Percentiles rank a stretch among this genome's conserved stretches.
Conservation (phyloP, 2,888 invertebrate species). For the Phragmatobia fuliginosa region DNA sequence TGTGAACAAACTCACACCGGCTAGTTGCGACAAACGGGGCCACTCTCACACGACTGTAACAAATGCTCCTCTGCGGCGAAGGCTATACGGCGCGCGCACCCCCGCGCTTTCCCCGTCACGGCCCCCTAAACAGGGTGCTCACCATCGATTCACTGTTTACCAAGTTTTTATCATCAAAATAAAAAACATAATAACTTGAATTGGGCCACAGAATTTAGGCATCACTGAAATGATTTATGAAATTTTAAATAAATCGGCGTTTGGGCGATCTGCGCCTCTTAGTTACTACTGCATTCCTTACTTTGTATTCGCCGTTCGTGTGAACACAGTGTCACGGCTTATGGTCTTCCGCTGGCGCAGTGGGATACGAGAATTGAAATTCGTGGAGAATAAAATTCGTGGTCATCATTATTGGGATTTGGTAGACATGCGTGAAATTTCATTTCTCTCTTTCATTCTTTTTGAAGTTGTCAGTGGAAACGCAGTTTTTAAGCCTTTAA, state of each 20-base stretch:
- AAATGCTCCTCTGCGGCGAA: slow-evolving; percentile 49
- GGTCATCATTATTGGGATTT: not conserved
- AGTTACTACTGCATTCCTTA: slow-evolving; percentile 5
- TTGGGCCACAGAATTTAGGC: slow-evolving; percentile 56
- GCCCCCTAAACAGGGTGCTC: slow-evolving; percentile 55
- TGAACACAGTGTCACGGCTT: not conserved
- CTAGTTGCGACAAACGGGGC: slow-evolving; percentile 46
- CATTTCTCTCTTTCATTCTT: not conserved
- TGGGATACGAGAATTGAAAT: not conserved
- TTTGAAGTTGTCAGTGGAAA: not conserved
- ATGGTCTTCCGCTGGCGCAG: not conserved
- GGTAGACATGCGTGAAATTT: not conserved
- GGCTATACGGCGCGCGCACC: slow-evolving; percentile 67
- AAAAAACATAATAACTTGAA: slow-evolving; percentile 52
- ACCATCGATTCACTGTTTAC: slow-evolving; percentile 72
- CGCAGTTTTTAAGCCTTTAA: not conserved
- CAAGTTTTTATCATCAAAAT: slow-evolving; percentile 65
- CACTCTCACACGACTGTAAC: slow-evolving; percentile 44
- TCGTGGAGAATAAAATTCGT: not conserved
- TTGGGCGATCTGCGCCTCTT: slow-evolving; percentile 8
- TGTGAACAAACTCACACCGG: slow-evolving; percentile 7
- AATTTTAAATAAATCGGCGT: not conserved
- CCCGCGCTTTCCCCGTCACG: slow-evolving; percentile 38
- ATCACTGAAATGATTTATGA: not conserved
- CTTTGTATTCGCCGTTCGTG: not conserved